Base-by-base conservation (phyloP, 2,797 vertebrate species). In the Cyclura pinguis region DNA sequence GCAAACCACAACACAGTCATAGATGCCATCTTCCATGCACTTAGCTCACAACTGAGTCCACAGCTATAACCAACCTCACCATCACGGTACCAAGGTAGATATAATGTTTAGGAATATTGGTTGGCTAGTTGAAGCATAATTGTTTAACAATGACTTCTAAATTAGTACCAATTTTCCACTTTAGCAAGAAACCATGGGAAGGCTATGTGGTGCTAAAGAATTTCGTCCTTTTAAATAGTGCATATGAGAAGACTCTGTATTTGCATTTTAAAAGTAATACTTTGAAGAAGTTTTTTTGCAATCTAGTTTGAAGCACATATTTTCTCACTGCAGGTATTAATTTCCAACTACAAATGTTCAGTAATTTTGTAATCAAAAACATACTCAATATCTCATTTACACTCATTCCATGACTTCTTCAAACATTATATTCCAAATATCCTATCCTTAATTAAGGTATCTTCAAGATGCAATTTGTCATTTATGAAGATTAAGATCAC, bases 401-500 rank as follows among this genome's bases (percentile, higher is more conserved):
- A 85, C 27, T 80, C 47, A 89, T 67, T 72, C 74, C 50, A 80
- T 22, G 80, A 52, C 76, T 85, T 69, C 52, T n/a, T 80, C 57
- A 72, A 85, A 85, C 47, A 85, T 89, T 85, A 73, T 72, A 85
- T 59, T 72, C 62, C 57, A n/a, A 85, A 69, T 10, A 4, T 85
- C 85, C 50, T 42, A 57, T 57, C 59, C 77, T 89, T 85, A 89
- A 85, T 85, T 69, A 62, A 89, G 69, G 76, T 85, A 69, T 84
- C 74, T 85, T 85, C 72, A 80, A 85, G 76, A 69, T 38, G 38
- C 35, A 89, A 89, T 84, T 77, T 89, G 84, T 89, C 59, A 78
- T 52, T 89, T 14, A 32, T 78, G 42, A 84, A 89, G 88, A 89
- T 82, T 78, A 64, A 84, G 73, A 89, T 85, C 74, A 89, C 50